Conservation (phyloP, 64 coral and sea anemone genomes). For the Montipora sp. region DNA sequence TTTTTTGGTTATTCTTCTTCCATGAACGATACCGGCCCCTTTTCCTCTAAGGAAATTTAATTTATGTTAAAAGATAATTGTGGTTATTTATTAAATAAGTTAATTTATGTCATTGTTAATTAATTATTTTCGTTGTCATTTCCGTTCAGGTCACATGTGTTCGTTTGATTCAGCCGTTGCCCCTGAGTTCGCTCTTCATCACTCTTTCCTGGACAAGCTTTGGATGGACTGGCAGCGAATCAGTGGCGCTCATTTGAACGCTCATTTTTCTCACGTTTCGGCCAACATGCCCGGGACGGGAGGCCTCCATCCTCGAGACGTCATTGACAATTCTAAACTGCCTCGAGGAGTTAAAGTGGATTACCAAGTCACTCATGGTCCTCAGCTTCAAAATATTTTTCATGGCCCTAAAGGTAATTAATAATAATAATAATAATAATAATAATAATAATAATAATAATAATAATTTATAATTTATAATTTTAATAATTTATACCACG, state of each 20-base stretch:
- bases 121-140: too few species aligned
- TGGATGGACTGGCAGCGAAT: constrained; percentile 59
- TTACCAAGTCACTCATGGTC: background rate
- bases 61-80: too few species aligned
- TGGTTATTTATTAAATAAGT: too few species aligned
- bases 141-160: constrained; percentile 33
- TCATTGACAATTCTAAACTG: constrained; percentile 33
- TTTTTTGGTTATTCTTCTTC: too few species aligned
- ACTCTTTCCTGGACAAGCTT: constrained; percentile 65
- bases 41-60: too few species aligned
- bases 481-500: too few species aligned
- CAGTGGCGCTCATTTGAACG: background rate
- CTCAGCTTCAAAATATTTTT: background rate
- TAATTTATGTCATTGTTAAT: too few species aligned
- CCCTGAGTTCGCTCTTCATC: constrained; percentile 64
- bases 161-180: constrained; percentile 43
- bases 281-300: background rate
- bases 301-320: background rate
- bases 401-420: background rate
- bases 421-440: too few species aligned
- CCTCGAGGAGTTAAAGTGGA: constrained; percentile 47
- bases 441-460: too few species aligned
- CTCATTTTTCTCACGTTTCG: background rate
- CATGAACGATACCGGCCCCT: too few species aligned
- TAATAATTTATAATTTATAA: too few species aligned